Evolutionary conservation across 2,797 vertebrate genomes (phyloP).

Genomic region (Streptopelia turtur): DNA sequence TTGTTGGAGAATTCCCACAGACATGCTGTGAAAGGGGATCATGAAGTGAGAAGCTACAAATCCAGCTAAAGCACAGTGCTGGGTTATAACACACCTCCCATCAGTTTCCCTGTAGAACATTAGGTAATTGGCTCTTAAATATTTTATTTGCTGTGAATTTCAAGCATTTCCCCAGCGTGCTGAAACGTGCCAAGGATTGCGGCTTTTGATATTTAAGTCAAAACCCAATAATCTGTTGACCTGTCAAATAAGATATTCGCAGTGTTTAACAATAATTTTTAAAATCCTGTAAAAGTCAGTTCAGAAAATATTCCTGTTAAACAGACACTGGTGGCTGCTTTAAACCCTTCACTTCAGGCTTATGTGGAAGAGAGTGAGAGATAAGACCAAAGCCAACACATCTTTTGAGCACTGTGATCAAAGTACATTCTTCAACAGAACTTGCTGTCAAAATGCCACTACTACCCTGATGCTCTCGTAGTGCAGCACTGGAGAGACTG

Average conservation of each 20-base stretch:
- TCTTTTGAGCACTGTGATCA: conserved; percentile 32
- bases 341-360: conserved; percentile 15
- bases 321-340: background rate
- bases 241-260: conserved; percentile 51
- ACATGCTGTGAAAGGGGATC: background rate
- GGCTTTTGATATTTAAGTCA: conserved; percentile 40
- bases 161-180: background rate
- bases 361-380: background rate
- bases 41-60: conserved; percentile 16
- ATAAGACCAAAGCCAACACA: conserved; percentile 28
- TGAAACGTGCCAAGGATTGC: conserved; percentile 38
- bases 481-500: background rate
- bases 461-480: background rate
- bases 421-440: background rate
- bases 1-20: background rate
- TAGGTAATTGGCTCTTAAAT: conserved; percentile 48
- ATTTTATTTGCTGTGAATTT: conserved; percentile 64
- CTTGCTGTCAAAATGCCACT: conserved; percentile 12
- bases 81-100: background rate
- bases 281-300: conserved; percentile 41
- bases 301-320: conserved; percentile 34
- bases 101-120: conserved; percentile 7
- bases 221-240: conserved; percentile 53
- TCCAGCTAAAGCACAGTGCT: background rate
- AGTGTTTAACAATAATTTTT: conserved; percentile 39